Evolutionary conservation across 2,113 vertebrate genomes (phyloP), one percentile per base, ranked within the genome.

Genomic region (Onychostoma macrolepis): DNA sequence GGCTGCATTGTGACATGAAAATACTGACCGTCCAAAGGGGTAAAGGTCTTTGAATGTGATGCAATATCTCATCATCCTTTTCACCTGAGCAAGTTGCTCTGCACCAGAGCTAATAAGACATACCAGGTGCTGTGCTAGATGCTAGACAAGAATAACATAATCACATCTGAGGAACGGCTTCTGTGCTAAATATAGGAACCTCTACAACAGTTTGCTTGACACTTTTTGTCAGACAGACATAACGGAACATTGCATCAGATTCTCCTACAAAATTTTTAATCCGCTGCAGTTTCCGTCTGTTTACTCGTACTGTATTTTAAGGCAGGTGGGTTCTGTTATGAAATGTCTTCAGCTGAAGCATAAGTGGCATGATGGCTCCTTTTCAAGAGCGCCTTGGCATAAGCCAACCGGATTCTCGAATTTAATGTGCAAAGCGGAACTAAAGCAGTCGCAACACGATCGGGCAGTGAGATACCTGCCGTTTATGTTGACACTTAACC

Each of bases 151-250:
- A 63, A 80, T 63, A 61, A 38, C 33, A 80, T 65, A 41, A 61
- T 53, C 17, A n/a, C 41, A 53, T 38, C 65, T 79, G 38, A 33
- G 76, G 50, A 83, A 61, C 4, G 33, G 10, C 13, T 58, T 75
- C 80, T 61, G 48, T 5, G 41, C 56, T 79, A 81, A 67, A 85
- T 75, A 89, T 84, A 89, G 72, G 48, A 26, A 58, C 76, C 19
- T 48, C 83, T 56, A 43, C 41, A 77, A 30, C 72, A n/a, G 1
- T 58, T n/a, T 5, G n/a, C 30, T 36, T 80, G 77, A 83, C 76
- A 76, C 58, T 79, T 65, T 80, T 15, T 13, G 21, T 87, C 41
- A 85, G 82, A 81, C 82, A 82, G 30, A 45, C 15, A 81, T 84
- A 89, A 87, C 28, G n/a, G 50, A 65, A 19, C 9, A 11, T 84